Evolutionary conservation across 2,797 vertebrate species (phyloP).

Genomic region (Nyctibius grandis): DNA sequence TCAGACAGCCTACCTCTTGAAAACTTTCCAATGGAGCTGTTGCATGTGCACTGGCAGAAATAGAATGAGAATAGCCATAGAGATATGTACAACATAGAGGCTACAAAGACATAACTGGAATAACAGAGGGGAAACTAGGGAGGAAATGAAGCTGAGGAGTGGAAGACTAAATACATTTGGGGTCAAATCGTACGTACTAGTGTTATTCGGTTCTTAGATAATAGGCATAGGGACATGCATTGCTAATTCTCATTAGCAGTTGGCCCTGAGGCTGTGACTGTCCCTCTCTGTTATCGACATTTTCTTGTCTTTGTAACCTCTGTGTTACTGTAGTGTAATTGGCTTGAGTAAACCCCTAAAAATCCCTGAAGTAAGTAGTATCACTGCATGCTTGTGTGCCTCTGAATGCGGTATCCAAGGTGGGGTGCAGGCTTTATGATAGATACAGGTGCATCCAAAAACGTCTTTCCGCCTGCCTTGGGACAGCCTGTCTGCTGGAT

Average conservation of each 20-base stretch:
- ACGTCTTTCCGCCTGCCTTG: neutral
- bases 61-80: neutral
- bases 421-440: neutral
- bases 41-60: neutral
- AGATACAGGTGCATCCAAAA: neutral
- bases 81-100: neutral
- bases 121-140: neutral
- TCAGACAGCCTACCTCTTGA: neutral
- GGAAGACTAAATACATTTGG: neutral
- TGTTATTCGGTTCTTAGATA: neutral
- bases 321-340: neutral
- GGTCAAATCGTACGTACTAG: neutral
- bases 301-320: slow-evolving; percentile 10
- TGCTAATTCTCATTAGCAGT: neutral
- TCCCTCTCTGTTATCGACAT: neutral
- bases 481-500: neutral
- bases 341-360: neutral
- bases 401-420: neutral
- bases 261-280: neutral
- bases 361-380: neutral
- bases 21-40: neutral
- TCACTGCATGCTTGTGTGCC: neutral
- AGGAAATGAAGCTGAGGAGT: neutral
- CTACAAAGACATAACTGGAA: neutral
- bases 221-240: neutral